Percentiles rank a stretch among this genome's conserved stretches.
These are phyloP conservation scores for Trimorus sp. DNA, from an alignment of 2,888 invertebrate genomes.

Conservation along the genomic window DNA sequence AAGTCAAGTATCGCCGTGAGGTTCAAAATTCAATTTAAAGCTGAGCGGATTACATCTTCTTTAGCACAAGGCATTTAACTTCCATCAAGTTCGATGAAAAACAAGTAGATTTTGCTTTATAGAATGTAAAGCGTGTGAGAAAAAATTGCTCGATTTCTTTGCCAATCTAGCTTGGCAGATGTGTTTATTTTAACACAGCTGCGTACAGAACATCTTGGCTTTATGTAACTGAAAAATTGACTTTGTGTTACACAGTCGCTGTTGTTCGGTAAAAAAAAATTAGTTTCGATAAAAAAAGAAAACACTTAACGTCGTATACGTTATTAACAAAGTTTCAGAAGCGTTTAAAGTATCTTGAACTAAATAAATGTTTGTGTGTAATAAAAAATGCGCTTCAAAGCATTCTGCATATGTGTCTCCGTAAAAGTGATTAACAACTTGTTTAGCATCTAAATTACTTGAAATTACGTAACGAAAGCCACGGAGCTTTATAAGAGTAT, in stretches of 20 bases:
- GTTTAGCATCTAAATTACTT: too few relatives aligned
- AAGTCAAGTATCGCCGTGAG: conserved; percentile 34
- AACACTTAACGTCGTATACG: too few relatives aligned
- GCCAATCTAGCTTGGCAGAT: conserved; percentile 39
- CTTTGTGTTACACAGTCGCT: conserved; percentile 57
- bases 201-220: conserved; percentile 67
- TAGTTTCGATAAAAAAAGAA: too few relatives aligned
- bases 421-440: too few relatives aligned
- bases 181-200: not conserved
- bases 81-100: conserved; percentile 72
- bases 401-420: too few relatives aligned
- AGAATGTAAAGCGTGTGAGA: conserved; percentile 63
- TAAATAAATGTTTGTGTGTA: too few relatives aligned
- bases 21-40: conserved; percentile 62
- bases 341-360: too few relatives aligned
- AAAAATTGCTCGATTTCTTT: conserved; percentile 46
- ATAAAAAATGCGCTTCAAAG: too few relatives aligned
- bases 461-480: too few relatives aligned
- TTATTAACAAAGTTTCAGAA: too few relatives aligned
- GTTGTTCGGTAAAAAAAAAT: conserved; percentile 29
- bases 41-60: conserved; percentile 66
- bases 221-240: conserved; percentile 70
- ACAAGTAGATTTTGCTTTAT: conserved; percentile 74
- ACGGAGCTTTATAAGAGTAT: too few relatives aligned
- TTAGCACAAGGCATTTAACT: conserved; percentile 71